Base-by-base conservation (phyloP, 1,140 invertebrate species). In the Hyles euphorbiae region DNA sequence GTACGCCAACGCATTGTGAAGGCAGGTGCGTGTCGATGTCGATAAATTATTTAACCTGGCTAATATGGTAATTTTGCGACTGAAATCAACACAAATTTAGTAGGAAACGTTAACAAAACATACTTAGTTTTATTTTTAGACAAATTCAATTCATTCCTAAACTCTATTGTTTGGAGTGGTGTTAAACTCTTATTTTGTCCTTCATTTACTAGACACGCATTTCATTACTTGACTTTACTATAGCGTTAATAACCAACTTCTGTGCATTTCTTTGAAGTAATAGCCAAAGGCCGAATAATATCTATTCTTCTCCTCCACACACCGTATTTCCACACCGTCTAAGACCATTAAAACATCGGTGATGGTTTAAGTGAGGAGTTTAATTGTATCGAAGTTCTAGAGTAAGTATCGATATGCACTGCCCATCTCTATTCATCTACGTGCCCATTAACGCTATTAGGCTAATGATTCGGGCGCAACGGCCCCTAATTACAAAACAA, bases 401-500 rank as follows among this genome's bases (percentile, higher is more conserved):
- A n/a, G n/a, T n/a, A n/a, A n/a, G n/a, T 45, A 55, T 55, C 53
- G 53, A 55, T 32, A 55, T 10, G 44, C 22, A 50, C n/a, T 5
- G 3, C 60, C 49, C 63, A 62, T 43, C 60, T 49, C 68, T 67
- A 63, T 5, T 40, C 34, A 34, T 67, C 52, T 58, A 32, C 22
- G 11, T 47, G 11, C 62, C 75, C 69, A 80, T 81, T 83, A 79
- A 74, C 71, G 74, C 68, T 76, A 77, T 81, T 79, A 80, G 64
- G 61, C 69, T 79, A 83, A 81, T 80, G 76, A 78, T 81, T 76
- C 69, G 55, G 54, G 53, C 56, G 57, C 54, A 60, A 47, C 64
- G 61, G 70, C 60, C 68, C 72, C 68, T 81, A 78, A 83, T 80
- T 75, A 76, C 70, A 70, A 78, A 83, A 81, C 78, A 83, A 81